phyloP scores from a whole-genome alignment of 35 echinoderm and acorn worm species.

The Heliocidaris tuberculata region DNA sequence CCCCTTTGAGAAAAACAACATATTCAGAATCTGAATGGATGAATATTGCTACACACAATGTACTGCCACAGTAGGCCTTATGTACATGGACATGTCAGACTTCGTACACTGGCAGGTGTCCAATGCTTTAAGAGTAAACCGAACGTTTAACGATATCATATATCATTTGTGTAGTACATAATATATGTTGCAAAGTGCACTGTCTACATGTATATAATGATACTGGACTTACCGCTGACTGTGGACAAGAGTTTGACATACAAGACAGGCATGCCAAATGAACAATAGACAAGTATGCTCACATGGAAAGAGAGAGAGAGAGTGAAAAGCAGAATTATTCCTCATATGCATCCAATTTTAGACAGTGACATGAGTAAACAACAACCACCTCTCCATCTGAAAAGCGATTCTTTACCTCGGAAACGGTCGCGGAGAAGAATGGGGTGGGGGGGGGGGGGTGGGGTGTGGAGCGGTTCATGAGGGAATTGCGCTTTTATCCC shows the following conservation, averaged over 20 bases:
- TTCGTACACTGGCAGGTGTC: background rate
- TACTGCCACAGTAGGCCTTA: background rate
- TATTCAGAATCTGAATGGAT: no score
- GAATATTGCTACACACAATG: no score
- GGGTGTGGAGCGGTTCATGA: background rate
- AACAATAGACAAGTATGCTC: background rate
- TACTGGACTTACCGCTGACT: background rate
- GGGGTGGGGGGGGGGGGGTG: no score
- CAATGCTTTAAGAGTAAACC: background rate
- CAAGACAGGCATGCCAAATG: background rate
- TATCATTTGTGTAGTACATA: background rate
- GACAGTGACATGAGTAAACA: background rate
- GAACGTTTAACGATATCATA: background rate
- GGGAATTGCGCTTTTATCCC: background rate
- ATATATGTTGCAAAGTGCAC: background rate
- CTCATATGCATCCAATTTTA: background rate
- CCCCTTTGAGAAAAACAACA: no score
- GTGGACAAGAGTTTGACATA: background rate
- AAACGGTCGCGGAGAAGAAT: background rate
- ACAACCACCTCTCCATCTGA: background rate
- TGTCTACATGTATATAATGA: background rate
- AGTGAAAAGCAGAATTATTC: background rate
- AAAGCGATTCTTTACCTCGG: background rate
- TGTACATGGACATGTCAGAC: background rate
- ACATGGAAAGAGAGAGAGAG: background rate